Conservation (phyloP, 2,797 vertebrate species). For the Sus cebifrons region DNA sequence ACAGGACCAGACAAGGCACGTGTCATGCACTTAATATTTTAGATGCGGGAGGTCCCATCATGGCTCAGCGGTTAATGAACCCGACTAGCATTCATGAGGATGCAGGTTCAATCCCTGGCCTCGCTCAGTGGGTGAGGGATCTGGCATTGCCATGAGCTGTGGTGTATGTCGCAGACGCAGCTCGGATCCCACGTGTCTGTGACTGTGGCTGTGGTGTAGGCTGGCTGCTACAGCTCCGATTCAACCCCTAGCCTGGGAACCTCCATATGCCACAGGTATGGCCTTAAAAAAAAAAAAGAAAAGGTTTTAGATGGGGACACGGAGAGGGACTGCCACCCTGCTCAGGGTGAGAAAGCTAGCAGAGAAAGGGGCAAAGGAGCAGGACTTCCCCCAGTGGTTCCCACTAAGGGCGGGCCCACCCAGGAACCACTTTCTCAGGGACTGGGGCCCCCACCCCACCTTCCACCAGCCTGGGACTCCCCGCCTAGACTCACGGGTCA, state of each 20-base stretch:
- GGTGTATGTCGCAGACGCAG: no score
- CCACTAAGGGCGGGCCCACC: background rate
- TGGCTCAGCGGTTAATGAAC: no score
- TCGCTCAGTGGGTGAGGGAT: no score
- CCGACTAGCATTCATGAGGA: no score
- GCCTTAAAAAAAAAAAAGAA: no score
- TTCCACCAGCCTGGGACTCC: slow-evolving; percentile 27
- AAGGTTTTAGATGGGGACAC: background rate
- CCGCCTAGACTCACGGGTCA: slow-evolving; percentile 93
- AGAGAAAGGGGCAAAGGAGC: background rate
- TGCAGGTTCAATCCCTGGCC: no score
- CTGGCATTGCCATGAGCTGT: no score
- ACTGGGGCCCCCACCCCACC: background rate
- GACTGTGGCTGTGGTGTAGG: no score
- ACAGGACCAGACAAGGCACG: background rate
- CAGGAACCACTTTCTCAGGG: background rate
- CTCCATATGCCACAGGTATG: no score
- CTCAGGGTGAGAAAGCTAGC: background rate
- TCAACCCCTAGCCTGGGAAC: no score
- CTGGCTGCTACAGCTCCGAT: no score
- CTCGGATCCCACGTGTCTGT: no score
- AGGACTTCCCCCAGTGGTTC: background rate
- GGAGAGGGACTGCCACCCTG: background rate
- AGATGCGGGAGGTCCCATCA: background rate
- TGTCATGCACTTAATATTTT: background rate